Conservation (phyloP, 2,113 vertebrate species). For the Tragulus kanchil region DNA sequence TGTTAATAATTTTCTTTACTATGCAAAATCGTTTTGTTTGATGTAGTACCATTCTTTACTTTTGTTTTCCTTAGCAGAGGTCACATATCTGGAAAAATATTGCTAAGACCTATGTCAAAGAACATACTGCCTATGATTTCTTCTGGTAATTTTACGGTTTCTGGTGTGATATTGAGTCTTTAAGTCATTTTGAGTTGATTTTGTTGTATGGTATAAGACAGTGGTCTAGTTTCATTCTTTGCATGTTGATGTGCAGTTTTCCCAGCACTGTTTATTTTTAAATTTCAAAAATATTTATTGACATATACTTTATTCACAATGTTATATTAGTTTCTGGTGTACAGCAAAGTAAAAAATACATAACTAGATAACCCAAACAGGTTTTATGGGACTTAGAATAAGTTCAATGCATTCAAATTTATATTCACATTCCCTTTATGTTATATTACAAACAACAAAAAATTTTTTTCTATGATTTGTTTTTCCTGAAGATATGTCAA, state of each 20-base stretch:
- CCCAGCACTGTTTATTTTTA: background rate
- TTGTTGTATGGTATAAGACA: background rate
- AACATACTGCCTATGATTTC: background rate
- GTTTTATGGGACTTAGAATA: background rate
- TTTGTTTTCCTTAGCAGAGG: background rate
- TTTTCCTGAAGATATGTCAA: background rate
- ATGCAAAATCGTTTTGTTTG: background rate
- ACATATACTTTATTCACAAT: background rate
- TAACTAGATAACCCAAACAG: background rate
- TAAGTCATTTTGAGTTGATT: background rate
- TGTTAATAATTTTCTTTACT: background rate
- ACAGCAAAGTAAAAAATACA: background rate
- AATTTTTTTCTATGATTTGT: background rate
- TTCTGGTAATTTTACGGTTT: background rate
- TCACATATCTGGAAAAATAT: background rate
- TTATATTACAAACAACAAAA: slow-evolving; percentile 8
- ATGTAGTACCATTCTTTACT: background rate
- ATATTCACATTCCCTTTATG: background rate
- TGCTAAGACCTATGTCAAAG: background rate
- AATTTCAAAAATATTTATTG: background rate
- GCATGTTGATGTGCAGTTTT: background rate
- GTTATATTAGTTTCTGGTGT: background rate
- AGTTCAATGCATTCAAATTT: background rate
- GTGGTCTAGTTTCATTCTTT: background rate
- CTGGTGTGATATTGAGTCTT: background rate